Conservation (phyloP, 2,113 vertebrate species). For the Odocoileus hemionus region DNA sequence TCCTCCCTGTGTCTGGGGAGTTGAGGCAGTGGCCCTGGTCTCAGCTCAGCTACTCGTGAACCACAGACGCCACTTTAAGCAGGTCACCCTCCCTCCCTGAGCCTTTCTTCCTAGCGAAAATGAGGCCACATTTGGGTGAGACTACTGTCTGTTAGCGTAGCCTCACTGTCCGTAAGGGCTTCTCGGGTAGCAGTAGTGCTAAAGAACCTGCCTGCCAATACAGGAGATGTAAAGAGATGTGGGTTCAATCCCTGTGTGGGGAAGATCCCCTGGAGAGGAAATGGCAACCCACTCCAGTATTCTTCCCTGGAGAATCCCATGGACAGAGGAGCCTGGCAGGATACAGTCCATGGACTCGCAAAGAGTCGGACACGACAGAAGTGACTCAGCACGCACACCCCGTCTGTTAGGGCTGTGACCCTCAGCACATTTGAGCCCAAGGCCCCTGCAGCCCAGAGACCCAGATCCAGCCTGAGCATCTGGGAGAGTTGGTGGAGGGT, state of each 20-base stretch:
- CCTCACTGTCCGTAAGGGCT: background rate
- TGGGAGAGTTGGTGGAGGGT: background rate
- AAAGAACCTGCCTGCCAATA: background rate
- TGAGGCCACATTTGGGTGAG: background rate
- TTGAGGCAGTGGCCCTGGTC: background rate
- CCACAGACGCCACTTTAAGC: background rate
- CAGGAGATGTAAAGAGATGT: background rate
- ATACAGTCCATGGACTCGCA: background rate
- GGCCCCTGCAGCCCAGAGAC: background rate
- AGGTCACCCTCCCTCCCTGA: background rate
- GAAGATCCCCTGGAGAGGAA: background rate
- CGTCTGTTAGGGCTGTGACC: background rate
- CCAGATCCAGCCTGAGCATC: background rate
- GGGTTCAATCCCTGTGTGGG: background rate
- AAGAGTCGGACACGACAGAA: background rate
- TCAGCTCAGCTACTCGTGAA: background rate
- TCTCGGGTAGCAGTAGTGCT: background rate
- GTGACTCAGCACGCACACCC: accelerated
- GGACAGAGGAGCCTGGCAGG: background rate
- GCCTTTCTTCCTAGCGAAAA: background rate
- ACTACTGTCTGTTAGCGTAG: background rate
- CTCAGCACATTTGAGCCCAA: background rate
- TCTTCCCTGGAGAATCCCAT: background rate
- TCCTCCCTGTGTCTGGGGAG: background rate
- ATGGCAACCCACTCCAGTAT: background rate